These are phyloP conservation scores for Nettapus auritus DNA, from an alignment of 2,113 vertebrate genomes.

Conservation along the genomic window DNA sequence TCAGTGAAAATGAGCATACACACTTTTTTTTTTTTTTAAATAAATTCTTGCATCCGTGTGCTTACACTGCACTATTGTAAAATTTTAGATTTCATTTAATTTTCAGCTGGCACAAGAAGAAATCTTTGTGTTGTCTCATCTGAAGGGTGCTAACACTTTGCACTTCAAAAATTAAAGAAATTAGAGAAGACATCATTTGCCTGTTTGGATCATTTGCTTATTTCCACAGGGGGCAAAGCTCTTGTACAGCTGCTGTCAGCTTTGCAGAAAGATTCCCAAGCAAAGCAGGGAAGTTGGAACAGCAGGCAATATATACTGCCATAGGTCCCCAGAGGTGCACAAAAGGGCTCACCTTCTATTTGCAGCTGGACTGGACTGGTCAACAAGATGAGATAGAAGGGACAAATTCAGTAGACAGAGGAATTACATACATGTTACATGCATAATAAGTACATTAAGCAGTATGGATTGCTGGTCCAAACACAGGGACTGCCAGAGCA, in stretches of 20 bases:
- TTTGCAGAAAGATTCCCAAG: not conserved
- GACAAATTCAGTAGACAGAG: not conserved
- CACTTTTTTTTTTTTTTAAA: not conserved
- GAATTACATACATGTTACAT: not conserved
- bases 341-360: rapidly evolving
- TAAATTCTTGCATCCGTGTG: not conserved
- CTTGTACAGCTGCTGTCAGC: not conserved
- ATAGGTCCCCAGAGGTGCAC: rapidly evolving
- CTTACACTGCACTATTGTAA: not conserved
- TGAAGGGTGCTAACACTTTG: rapidly evolving
- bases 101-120: not conserved
- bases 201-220: not conserved
- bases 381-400: not conserved
- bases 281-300: not conserved
- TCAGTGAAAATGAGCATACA: not conserved
- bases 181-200: not conserved
- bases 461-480: not conserved
- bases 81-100: not conserved
- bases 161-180: not conserved
- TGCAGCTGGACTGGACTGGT: not conserved
- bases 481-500: not conserved
- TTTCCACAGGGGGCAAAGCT: not conserved
- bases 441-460: not conserved
- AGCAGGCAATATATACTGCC: rapidly evolving
- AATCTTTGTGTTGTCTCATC: not conserved